phyloP scores from a whole-genome alignment of 2,797 vertebrate species.

The Sciurus vulgaris region DNA sequence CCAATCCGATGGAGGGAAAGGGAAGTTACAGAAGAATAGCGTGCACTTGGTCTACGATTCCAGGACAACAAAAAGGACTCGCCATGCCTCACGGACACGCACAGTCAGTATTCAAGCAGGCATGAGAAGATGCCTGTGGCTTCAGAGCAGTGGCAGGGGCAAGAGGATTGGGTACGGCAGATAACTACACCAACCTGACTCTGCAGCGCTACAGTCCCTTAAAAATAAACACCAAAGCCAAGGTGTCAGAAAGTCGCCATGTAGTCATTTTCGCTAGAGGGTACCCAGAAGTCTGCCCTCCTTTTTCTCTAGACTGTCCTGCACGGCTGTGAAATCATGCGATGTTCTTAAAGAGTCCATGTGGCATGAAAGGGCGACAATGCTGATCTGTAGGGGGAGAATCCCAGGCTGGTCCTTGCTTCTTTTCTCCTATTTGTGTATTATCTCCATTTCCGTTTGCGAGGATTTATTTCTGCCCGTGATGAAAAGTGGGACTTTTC shows the following conservation, averaged over 20 bases:
- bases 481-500: not conserved
- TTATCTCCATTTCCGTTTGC: not conserved
- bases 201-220: not conserved
- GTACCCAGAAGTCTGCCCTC: fast-evolving
- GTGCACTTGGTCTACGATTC: not conserved
- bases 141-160: not conserved
- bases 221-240: not conserved
- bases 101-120: fast-evolving
- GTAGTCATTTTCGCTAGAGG: not conserved
- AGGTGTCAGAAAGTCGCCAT: not conserved
- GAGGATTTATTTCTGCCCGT: not conserved
- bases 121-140: not conserved
- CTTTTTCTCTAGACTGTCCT: fast-evolving
- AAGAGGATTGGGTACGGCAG: fast-evolving
- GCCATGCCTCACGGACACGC: fast-evolving
- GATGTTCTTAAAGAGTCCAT: not conserved
- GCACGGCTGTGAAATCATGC: fast-evolving
- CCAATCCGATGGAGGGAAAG: not conserved
- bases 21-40: not conserved
- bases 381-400: not conserved
- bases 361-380: fast-evolving
- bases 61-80: not conserved
- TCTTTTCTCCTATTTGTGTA: not conserved
- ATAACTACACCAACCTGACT: not conserved
- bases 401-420: not conserved